phyloP scores from a whole-genome alignment of 2,797 vertebrate species.

The Falco peregrinus region DNA sequence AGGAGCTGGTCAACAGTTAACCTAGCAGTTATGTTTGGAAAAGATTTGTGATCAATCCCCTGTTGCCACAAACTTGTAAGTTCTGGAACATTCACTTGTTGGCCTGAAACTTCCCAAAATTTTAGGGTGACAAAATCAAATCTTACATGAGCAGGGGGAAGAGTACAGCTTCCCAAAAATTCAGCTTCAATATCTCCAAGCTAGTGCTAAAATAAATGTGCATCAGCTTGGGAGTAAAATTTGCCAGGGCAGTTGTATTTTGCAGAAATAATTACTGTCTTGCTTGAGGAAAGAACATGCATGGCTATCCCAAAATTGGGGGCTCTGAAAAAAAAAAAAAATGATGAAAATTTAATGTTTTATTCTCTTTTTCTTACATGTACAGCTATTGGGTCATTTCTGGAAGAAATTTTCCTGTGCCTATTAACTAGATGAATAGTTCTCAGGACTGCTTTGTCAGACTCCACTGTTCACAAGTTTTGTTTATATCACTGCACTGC shows the following conservation, averaged over 20 bases:
- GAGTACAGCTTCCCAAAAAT: not conserved
- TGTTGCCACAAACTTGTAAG: not conserved
- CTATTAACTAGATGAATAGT: not conserved
- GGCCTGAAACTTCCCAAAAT: not conserved
- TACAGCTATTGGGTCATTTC: not conserved
- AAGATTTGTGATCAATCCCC: conserved; percentile 38
- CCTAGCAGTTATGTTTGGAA: conserved; percentile 26
- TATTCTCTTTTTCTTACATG: not conserved
- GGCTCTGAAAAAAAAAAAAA: not conserved
- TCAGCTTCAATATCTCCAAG: not conserved
- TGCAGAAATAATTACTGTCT: not conserved
- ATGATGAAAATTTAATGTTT: not conserved
- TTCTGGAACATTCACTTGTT: not conserved
- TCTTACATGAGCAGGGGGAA: not conserved
- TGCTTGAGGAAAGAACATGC: not conserved
- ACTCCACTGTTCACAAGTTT: not conserved
- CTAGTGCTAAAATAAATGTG: not conserved
- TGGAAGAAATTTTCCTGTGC: not conserved
- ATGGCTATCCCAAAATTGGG: not conserved
- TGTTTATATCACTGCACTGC: not conserved
- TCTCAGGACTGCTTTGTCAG: conserved; percentile 13
- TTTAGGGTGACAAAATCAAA: conserved; percentile 3
- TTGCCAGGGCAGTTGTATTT: not conserved
- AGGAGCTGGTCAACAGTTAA: conserved; percentile 44
- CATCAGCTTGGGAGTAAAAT: not conserved